phyloP scores from a whole-genome alignment of 2,113 vertebrate species.

The Colius striatus region DNA sequence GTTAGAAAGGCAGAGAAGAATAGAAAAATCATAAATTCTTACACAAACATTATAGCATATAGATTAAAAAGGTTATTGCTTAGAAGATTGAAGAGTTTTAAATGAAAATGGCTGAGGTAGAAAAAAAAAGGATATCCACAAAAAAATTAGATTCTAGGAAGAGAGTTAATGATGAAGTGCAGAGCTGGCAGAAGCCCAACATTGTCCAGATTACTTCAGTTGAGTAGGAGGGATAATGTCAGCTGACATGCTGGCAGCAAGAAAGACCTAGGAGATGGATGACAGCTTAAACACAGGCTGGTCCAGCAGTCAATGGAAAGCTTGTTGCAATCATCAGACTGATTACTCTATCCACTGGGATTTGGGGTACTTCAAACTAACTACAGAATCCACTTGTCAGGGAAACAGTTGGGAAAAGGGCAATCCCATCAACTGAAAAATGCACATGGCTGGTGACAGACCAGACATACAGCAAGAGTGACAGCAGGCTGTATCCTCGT shows the following conservation, averaged over 20 bases:
- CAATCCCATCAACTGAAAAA: conserved; percentile 15
- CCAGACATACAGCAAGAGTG: not conserved
- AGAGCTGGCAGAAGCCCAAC: not conserved
- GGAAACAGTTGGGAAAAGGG: not conserved
- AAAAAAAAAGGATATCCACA: conserved; percentile 37
- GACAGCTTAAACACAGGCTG: conserved; percentile 2
- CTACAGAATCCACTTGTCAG: not conserved
- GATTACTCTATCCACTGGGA: conserved; percentile 36
- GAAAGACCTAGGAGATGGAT: conserved; percentile 39
- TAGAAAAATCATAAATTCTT: conserved; percentile 25
- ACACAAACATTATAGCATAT: conserved; percentile 52
- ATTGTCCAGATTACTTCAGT: not conserved
- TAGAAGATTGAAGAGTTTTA: conserved; percentile 39
- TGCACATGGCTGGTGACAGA: not conserved
- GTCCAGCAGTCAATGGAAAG: conserved; percentile 15
- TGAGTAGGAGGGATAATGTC: not conserved
- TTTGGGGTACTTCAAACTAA: conserved; percentile 19
- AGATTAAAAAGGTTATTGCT: conserved; percentile 42
- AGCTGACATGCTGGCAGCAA: conserved; percentile 13
- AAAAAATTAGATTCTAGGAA: not conserved
- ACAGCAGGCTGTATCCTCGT: not conserved
- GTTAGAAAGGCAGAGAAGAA: not conserved
- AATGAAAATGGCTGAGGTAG: conserved; percentile 29
- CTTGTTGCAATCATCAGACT: conserved; percentile 15
- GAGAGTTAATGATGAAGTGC: conserved; percentile 31